Conservation (phyloP, 2,888 invertebrate species). For the Athetis lepigone region DNA sequence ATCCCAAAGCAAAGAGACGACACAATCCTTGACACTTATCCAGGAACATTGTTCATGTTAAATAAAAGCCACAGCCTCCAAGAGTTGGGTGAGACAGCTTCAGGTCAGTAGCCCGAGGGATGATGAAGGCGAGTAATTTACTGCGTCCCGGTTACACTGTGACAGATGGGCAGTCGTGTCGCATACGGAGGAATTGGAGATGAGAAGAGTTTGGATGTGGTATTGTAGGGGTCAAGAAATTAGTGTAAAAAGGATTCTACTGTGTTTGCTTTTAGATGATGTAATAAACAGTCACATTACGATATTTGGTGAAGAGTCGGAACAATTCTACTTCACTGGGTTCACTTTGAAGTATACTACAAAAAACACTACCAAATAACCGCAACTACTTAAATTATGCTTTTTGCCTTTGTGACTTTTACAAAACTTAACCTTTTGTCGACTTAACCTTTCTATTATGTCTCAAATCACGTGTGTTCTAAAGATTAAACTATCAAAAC, state of each 20-base stretch:
- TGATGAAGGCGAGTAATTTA: slow-evolving; percentile 88
- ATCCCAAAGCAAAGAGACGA: slow-evolving; percentile 26
- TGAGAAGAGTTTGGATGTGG: slow-evolving; percentile 38
- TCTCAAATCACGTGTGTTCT: too few species aligned
- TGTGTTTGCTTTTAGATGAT: neutral
- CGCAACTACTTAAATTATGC: too few species aligned
- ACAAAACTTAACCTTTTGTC: too few species aligned
- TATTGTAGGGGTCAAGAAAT: neutral
- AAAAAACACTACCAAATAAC: too few species aligned
- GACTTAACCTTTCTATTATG: too few species aligned
- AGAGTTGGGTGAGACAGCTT: slow-evolving; percentile 65
- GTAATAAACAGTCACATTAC: too few species aligned
- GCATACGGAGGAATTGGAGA: slow-evolving; percentile 59
- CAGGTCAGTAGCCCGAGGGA: slow-evolving; percentile 80
- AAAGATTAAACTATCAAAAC: too few species aligned
- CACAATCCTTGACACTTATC: slow-evolving; percentile 47
- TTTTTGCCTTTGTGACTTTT: too few species aligned
- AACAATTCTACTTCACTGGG: too few species aligned
- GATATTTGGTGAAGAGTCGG: too few species aligned
- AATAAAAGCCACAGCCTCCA: slow-evolving; percentile 71
- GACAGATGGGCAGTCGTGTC: slow-evolving; percentile 85
- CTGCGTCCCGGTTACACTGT: slow-evolving; percentile 80
- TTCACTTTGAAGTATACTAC: too few species aligned
- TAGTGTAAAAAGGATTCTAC: neutral
- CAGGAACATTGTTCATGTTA: slow-evolving; percentile 63